Conservation (phyloP, 2,797 vertebrate genomes). For the Chelidonichthys spinosus region DNA sequence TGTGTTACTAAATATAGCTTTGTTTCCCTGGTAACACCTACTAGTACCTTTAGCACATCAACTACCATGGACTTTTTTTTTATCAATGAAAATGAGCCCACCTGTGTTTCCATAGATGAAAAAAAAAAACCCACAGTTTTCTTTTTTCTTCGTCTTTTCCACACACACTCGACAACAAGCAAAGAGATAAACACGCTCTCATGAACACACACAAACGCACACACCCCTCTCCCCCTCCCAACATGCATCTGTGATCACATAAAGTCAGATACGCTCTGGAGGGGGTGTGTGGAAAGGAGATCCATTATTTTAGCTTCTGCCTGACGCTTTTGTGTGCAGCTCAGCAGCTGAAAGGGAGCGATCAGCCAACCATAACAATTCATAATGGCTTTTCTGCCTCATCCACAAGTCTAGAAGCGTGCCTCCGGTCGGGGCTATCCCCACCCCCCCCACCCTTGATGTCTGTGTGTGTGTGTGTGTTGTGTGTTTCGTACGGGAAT, state of each 20-base stretch:
- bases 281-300: slow-evolving; percentile 65
- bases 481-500: slow-evolving; percentile 46
- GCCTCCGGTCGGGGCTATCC: slow-evolving; percentile 80
- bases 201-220: slow-evolving; percentile 5
- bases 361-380: slow-evolving; percentile 86
- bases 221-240: slow-evolving; percentile 55
- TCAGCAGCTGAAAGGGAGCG: slow-evolving; percentile 82
- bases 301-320: slow-evolving; percentile 85
- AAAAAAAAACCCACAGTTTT: not conserved
- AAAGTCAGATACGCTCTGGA: slow-evolving; percentile 65
- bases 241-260: slow-evolving; percentile 76
- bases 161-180: not conserved
- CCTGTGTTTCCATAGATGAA: not conserved
- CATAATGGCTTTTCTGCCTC: slow-evolving; percentile 86
- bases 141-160: not conserved
- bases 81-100: slow-evolving; percentile 44
- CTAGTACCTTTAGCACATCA: slow-evolving; percentile 43
- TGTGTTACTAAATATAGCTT: slow-evolving; percentile 70
- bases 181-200: not conserved
- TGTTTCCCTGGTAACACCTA: slow-evolving; percentile 77
- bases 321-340: slow-evolving; percentile 83
- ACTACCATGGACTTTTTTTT: slow-evolving; percentile 24
- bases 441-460: slow-evolving; percentile 43
- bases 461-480: slow-evolving; percentile 25
- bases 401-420: slow-evolving; percentile 87